phyloP scores from a whole-genome alignment of 2,888 invertebrate species.

The Myathropa florea region DNA sequence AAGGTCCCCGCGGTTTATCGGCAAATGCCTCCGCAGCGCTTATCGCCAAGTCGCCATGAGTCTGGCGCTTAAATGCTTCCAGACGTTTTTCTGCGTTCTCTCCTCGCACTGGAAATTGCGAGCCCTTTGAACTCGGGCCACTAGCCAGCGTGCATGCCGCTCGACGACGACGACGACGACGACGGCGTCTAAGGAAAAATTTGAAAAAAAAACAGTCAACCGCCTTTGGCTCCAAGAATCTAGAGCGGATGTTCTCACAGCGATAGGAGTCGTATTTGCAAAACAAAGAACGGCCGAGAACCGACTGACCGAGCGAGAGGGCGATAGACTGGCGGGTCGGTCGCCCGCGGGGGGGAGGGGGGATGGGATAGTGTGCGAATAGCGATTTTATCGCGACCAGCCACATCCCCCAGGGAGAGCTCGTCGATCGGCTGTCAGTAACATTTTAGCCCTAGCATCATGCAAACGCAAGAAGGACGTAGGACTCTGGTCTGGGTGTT shows the following conservation, averaged over 20 bases:
- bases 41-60: slow-evolving; percentile 44
- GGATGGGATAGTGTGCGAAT: slow-evolving; percentile 27
- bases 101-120: not conserved
- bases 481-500: slow-evolving; percentile 31
- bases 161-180: not conserved
- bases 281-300: slow-evolving; percentile 25
- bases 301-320: slow-evolving; percentile 11
- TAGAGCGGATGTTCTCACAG: slow-evolving; percentile 68
- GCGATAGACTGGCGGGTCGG: not conserved
- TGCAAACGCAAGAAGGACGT: slow-evolving; percentile 53
- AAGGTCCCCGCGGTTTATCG: slow-evolving; percentile 49
- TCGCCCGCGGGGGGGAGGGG: not conserved
- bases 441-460: slow-evolving; percentile 35
- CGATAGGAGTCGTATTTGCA: slow-evolving; percentile 49
- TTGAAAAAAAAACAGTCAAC: slow-evolving; percentile 6
- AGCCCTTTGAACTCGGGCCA: slow-evolving; percentile 9
- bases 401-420: slow-evolving; percentile 12
- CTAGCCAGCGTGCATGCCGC: not conserved
- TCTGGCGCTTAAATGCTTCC: slow-evolving; percentile 52
- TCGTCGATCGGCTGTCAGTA: slow-evolving; percentile 31
- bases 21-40: slow-evolving; percentile 9
- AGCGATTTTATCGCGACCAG: slow-evolving; percentile 52
- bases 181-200: not conserved
- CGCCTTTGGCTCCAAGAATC: slow-evolving; percentile 28
- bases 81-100: not conserved